Percentiles rank a stretch among this genome's conserved stretches.
Evolutionary conservation across 2,888 invertebrate genomes (phyloP).

Genomic region (Petrolisthes manimaculis): DNA sequence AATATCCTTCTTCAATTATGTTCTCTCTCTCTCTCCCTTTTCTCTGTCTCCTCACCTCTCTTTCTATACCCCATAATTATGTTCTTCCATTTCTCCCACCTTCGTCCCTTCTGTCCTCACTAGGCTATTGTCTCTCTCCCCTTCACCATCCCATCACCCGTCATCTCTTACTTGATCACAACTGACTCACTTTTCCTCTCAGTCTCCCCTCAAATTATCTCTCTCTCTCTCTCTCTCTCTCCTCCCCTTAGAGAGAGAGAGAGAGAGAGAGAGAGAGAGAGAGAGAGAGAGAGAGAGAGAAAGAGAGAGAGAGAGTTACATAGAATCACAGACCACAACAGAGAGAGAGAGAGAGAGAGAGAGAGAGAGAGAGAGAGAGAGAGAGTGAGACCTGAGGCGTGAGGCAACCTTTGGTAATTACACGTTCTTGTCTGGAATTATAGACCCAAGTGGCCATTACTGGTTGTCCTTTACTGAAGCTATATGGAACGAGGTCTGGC

Average conservation of each 20-base stretch:
- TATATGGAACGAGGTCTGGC: constrained; percentile 19
- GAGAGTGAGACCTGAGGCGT: background rate
- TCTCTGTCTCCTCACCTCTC: background rate
- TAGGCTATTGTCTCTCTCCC: constrained; percentile 20
- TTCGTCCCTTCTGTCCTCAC: background rate
- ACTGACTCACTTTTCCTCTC: background rate
- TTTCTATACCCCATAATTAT: background rate
- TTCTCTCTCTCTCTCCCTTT: background rate
- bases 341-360: constrained; percentile 39
- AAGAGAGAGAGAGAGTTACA: constrained; percentile 23
- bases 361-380: constrained; percentile 36
- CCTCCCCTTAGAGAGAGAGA: constrained; percentile 16
- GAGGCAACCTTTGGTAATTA: constrained; percentile 6
- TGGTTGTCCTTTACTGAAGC: constrained; percentile 17
- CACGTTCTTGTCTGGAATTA: constrained; percentile 9
- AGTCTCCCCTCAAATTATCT: constrained; percentile 10
- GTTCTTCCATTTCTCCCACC: background rate
- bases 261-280: constrained; percentile 24
- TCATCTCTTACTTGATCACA: background rate
- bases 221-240: constrained; percentile 6
- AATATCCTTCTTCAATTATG: background rate
- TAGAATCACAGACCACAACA: constrained; percentile 8
- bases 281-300: constrained; percentile 38
- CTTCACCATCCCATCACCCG: background rate
- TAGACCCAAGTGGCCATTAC: constrained; percentile 22